phyloP scores from a whole-genome alignment of 2,797 vertebrate genomes.

The Helostoma temminkii region DNA sequence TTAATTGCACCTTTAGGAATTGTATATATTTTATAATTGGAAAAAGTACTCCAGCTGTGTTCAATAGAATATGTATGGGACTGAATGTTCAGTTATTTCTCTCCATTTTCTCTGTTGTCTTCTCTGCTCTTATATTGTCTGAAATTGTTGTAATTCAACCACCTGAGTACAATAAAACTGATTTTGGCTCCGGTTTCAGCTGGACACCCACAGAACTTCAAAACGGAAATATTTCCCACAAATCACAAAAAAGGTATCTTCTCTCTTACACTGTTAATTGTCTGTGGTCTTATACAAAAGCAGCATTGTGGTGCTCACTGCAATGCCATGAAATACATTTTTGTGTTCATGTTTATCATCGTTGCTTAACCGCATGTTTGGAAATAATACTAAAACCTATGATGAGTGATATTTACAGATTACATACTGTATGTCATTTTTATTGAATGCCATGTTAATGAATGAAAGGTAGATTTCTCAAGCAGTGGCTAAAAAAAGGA shows the following conservation, averaged over 20 bases:
- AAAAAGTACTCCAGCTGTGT: slow-evolving; percentile 49
- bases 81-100: slow-evolving; percentile 51
- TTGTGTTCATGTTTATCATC: slow-evolving; percentile 36
- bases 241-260: slow-evolving; percentile 90
- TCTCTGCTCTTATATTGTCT: slow-evolving; percentile 57
- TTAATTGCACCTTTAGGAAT: slow-evolving; percentile 67
- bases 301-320: slow-evolving; percentile 23
- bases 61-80: slow-evolving; percentile 27
- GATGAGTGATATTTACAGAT: background rate
- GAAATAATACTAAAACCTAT: slow-evolving; percentile 16
- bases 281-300: slow-evolving; percentile 14
- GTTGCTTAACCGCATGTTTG: slow-evolving; percentile 58
- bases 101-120: slow-evolving; percentile 46
- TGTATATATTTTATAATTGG: slow-evolving; percentile 49
- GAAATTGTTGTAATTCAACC: slow-evolving; percentile 35
- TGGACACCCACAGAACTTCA: slow-evolving; percentile 91
- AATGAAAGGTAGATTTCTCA: background rate
- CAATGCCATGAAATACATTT: slow-evolving; percentile 62
- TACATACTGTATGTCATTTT: too few species aligned
- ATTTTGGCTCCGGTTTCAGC: slow-evolving; percentile 83
- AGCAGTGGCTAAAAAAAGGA: background rate
- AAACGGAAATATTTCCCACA: slow-evolving; percentile 89
- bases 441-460: too few species aligned
- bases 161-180: slow-evolving; percentile 56
- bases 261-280: slow-evolving; percentile 50